A percentile compares a stretch with the other conserved stretches of the same genome.
Evolutionary conservation across 2,113 vertebrate species (phyloP).

Genomic region (Myxocyprinus asiaticus): DNA sequence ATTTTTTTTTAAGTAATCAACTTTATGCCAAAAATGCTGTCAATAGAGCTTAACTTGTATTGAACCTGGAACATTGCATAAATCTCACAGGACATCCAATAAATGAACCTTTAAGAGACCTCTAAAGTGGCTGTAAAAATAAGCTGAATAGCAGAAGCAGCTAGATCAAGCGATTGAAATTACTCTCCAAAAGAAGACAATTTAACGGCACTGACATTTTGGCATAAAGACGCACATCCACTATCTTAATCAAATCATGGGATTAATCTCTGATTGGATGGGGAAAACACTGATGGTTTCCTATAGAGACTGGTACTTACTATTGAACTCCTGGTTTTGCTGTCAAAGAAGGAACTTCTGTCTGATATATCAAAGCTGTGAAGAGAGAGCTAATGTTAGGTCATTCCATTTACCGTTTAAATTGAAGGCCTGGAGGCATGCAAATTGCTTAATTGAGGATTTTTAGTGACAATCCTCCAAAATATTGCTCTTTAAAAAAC

Average conservation of each 20-base stretch:
- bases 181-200: neutral
- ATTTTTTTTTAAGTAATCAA: too few relatives aligned
- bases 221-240: neutral
- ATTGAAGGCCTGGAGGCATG: too few relatives aligned
- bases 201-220: constrained; percentile 5
- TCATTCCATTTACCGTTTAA: neutral
- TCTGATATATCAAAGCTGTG: constrained; percentile 94
- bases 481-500: too few relatives aligned
- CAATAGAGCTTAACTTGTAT: too few relatives aligned
- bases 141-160: neutral
- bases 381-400: constrained; percentile 27
- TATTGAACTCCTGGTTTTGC: constrained; percentile 91
- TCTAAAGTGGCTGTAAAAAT: too few relatives aligned
- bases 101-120: too few relatives aligned
- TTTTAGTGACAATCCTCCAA: too few relatives aligned
- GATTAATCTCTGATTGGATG: neutral
- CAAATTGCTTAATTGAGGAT: too few relatives aligned
- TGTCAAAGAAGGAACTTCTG: constrained; percentile 93
- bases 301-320: constrained; percentile 78
- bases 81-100: too few relatives aligned
- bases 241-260: neutral
- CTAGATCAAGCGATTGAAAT: constrained; percentile 4
- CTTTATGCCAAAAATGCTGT: too few relatives aligned
- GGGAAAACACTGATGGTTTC: neutral
- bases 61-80: too few relatives aligned